Evolutionary conservation across 2,888 invertebrate species (phyloP).

Genomic region (Myopa tessellatipennis): DNA sequence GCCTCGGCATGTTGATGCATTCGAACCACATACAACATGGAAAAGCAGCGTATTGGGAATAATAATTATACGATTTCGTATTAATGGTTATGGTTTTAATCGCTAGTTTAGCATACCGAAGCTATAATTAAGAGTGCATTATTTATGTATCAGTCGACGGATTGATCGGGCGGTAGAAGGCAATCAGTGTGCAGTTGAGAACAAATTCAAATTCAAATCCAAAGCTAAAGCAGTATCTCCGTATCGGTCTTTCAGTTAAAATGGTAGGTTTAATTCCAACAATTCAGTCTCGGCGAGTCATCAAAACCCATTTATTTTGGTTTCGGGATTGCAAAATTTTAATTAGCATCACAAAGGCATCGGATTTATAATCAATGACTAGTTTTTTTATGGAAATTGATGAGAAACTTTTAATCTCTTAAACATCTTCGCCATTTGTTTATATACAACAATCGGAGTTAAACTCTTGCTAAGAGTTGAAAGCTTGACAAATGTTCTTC

Average conservation of each 20-base stretch:
- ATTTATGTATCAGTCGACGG: conserved; percentile 10
- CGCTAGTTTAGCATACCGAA: conserved; percentile 18
- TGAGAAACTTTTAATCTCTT: not conserved
- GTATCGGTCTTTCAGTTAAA: not conserved
- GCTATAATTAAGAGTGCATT: conserved; percentile 25
- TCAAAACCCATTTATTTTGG: not conserved
- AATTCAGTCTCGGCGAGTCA: not conserved
- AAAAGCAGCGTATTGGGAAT: conserved; percentile 9
- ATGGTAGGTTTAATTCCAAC: not conserved
- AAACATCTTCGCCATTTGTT: not conserved
- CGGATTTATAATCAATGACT: not conserved
- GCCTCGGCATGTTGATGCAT: conserved; percentile 22
- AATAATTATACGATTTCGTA: conserved; percentile 28
- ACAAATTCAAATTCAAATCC: not conserved
- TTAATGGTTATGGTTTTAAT: conserved; percentile 32
- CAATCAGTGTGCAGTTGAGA: not conserved
- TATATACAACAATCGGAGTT: no score
- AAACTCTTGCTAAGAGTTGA: not conserved
- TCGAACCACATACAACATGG: conserved; percentile 14
- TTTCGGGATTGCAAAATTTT: not conserved
- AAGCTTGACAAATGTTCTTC: no score
- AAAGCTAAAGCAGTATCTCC: no score
- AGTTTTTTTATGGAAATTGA: not conserved
- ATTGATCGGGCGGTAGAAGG: not conserved
- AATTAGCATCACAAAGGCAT: not conserved